Evolutionary conservation across 2,797 vertebrate genomes (phyloP).

Genomic region (Anabacerthia variegaticeps): DNA sequence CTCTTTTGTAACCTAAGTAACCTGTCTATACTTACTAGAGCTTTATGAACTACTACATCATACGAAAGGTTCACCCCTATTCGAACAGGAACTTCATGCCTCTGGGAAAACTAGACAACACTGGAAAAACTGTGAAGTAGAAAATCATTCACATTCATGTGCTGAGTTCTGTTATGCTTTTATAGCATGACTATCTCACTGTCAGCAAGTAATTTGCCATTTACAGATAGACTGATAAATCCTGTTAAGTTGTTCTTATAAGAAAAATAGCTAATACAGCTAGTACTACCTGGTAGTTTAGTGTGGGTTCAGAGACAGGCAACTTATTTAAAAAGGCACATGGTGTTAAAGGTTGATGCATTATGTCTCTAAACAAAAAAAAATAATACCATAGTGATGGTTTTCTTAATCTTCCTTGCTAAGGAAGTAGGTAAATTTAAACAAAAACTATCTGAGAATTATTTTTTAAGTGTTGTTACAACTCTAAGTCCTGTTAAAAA

Average conservation of each 20-base stretch:
- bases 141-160: not conserved
- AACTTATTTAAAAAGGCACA: not conserved
- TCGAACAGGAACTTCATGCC: not conserved
- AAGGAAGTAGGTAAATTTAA: not conserved
- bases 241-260: not conserved
- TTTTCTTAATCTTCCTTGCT: not conserved
- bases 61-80: not conserved
- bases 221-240: not conserved
- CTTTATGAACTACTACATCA: not conserved
- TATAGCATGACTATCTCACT: not conserved
- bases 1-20: not conserved
- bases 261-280: not conserved
- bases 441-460: not conserved
- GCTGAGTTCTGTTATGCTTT: not conserved
- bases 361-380: not conserved
- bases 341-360: not conserved
- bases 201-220: not conserved
- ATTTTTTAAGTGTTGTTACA: not conserved
- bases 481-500: not conserved
- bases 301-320: not conserved
- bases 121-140: not conserved
- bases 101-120: not conserved
- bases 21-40: not conserved
- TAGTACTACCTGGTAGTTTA: not conserved
- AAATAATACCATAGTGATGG: no score